These are phyloP conservation scores for Rhizomys pruinosus DNA, from an alignment of 2,113 vertebrate species.

Conservation along the genomic window DNA sequence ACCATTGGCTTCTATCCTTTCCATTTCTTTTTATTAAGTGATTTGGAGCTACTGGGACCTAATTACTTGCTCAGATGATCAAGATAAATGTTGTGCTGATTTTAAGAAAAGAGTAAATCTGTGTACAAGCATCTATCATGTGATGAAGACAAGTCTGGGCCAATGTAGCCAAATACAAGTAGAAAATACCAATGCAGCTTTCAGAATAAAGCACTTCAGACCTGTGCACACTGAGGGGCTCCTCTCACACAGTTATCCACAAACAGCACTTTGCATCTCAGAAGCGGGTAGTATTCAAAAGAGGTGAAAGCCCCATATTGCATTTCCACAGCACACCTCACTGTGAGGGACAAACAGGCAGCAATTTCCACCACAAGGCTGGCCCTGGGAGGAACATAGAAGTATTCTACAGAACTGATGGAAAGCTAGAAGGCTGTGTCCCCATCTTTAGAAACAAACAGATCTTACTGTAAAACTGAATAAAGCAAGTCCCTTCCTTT, in stretches of 20 bases:
- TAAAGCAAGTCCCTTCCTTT: constrained; percentile 14
- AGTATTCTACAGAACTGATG: not conserved
- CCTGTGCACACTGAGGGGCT: too few relatives aligned
- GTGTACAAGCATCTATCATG: not conserved
- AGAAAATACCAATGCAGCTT: not conserved
- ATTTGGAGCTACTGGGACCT: not conserved
- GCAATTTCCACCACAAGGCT: not conserved
- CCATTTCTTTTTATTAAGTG: not conserved
- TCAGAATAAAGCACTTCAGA: not conserved
- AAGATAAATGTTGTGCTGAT: not conserved
- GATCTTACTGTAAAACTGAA: constrained; percentile 29
- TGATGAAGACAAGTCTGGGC: not conserved
- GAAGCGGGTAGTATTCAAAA: not conserved
- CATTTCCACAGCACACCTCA: constrained; percentile 2
- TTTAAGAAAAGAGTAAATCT: not conserved
- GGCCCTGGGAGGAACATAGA: not conserved
- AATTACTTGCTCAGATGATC: constrained; percentile 22
- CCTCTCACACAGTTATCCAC: not conserved
- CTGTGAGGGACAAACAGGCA: not conserved
- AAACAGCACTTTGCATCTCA: not conserved
- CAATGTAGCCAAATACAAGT: not conserved
- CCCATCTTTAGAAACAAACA: not conserved
- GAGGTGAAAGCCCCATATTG: not conserved
- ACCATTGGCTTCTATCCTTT: not conserved
- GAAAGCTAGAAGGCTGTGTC: not conserved